phyloP scores from a whole-genome alignment of 2,113 vertebrate species.

The Thymallus thymallus region DNA sequence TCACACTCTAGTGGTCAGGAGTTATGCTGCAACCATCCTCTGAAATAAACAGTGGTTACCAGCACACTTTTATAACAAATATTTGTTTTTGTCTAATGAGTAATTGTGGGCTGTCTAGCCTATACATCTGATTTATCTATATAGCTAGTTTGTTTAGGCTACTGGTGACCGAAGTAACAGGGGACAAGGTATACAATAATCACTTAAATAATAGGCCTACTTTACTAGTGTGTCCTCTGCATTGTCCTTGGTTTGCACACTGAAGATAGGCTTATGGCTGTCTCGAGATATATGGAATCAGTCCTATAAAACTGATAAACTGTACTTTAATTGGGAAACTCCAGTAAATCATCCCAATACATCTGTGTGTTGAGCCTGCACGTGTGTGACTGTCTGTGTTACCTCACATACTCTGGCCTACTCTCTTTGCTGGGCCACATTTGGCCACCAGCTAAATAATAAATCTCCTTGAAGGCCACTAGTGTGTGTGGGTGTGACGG shows the following conservation, averaged over 20 bases:
- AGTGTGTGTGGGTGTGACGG: background rate
- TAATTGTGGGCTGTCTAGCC: too few species aligned
- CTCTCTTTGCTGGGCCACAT: conserved; percentile 16
- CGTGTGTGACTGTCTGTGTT: conserved; percentile 5
- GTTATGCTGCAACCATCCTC: too few species aligned
- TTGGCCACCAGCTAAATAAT: conserved; percentile 43
- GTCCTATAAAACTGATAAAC: conserved; percentile 17
- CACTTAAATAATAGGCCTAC: too few species aligned
- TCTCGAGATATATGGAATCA: background rate
- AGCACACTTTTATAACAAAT: too few species aligned
- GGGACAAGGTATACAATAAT: background rate
- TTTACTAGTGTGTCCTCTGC: too few species aligned
- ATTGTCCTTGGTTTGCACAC: too few species aligned
- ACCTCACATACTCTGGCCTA: conserved; percentile 12
- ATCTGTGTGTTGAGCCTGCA: conserved; percentile 3
- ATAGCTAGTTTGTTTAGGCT: background rate
- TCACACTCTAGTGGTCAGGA: too few species aligned
- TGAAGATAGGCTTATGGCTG: too few species aligned
- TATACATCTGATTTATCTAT: too few species aligned
- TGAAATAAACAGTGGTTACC: too few species aligned
- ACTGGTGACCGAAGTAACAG: conserved; percentile 26
- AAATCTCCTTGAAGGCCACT: too few species aligned
- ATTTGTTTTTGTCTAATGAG: too few species aligned
- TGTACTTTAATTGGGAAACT: conserved; percentile 37
- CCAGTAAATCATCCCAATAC: conserved; percentile 41